Evolutionary conservation across 2,888 invertebrate genomes (phyloP), one percentile per base, ranked within the genome.

Genomic region (Syrista parreyssii): DNA sequence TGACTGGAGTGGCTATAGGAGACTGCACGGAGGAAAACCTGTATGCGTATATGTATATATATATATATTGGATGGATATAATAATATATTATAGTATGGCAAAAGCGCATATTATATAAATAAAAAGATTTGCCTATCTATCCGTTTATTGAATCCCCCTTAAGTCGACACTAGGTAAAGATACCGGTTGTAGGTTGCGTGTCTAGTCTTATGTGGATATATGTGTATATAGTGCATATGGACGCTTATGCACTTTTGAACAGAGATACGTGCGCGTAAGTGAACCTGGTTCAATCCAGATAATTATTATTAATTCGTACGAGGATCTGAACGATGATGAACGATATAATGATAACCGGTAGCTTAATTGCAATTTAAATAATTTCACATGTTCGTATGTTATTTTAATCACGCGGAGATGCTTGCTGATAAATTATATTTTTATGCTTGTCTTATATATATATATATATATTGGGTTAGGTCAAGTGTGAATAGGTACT

Each of bases 41-140:
- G 76, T 74, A 74, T 3, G 34, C n/a, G 15, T 34, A 11, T 32
- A 11, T 34, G 79, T 76, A 68, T 68, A 23, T 23, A 40, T 40
- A 15, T 36, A 40, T 40, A 40, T 40, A 40, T 15, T 4, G 6
- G 55, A 55, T 15, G 23, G 23, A 23, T 73, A 78, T 81, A 82
- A 82, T 84, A 84, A 86, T 81, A 82, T 82, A 84, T 79, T 76
- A 73, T 75, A 76, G 69, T 68, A 75, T 79, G 78, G 81, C 81
- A 82, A 84, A 83, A 75, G 55, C 80, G 83, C 74, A 77, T 78
- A 83, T 86, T 86, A 86, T 80, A 78, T 81, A 82, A 81, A 86
- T 86, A 86, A 86, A 86, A 83, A 82, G 79, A 33, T 33, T 23
- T 1, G 69, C 2, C 79, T 73, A 55, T 68, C 55, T 73, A 82